A percentile compares a stretch with the other conserved stretches of the same genome.
Evolutionary conservation across 2,113 vertebrate species (phyloP).

Genomic region (Climacteris rufus): DNA sequence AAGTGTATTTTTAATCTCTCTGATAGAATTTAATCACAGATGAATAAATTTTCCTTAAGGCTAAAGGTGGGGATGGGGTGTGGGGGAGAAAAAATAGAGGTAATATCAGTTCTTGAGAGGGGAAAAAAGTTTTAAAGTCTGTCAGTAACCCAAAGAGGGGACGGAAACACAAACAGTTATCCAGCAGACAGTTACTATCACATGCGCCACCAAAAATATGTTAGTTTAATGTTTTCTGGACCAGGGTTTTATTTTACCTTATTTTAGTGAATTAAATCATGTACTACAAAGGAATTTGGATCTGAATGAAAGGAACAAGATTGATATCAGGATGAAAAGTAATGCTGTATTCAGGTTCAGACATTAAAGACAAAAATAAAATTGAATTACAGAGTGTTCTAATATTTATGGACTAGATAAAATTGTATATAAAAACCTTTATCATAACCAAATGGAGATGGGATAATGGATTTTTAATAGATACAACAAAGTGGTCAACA

Average conservation of each 20-base stretch:
- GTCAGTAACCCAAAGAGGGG: background rate
- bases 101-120: background rate
- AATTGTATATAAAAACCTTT: slow-evolving; percentile 21
- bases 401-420: slow-evolving; percentile 34
- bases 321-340: background rate
- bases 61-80: background rate
- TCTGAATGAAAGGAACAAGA: slow-evolving; percentile 19
- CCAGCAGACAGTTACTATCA: background rate
- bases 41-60: background rate
- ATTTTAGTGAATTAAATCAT: slow-evolving; percentile 34
- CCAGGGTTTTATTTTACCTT: slow-evolving; percentile 29
- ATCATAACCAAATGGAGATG: background rate
- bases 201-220: background rate
- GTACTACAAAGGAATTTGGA: slow-evolving; percentile 22
- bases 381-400: slow-evolving; percentile 12
- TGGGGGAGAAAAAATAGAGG: background rate
- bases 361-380: slow-evolving; percentile 59
- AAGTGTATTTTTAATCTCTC: background rate
- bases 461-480: slow-evolving; percentile 10
- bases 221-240: background rate
- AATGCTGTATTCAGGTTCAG: background rate
- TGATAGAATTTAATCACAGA: background rate
- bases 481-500: background rate
- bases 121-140: background rate
- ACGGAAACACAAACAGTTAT: background rate